These are phyloP conservation scores for Platygyra sinensis DNA, from an alignment of 64 coral and sea anemone species.

Conservation along the genomic window DNA sequence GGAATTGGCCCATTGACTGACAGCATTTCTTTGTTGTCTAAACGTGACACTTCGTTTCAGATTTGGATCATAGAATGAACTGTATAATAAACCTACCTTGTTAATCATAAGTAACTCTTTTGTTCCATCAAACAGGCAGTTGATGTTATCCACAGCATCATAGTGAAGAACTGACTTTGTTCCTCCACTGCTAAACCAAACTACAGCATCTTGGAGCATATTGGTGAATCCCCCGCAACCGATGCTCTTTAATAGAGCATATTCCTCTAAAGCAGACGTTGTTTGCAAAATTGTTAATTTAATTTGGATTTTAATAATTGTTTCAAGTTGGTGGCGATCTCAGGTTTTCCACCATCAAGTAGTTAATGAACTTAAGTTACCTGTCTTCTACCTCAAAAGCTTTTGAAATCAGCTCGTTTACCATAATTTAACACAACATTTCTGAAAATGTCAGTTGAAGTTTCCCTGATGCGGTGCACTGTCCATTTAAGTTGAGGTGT, in stretches of 20 bases:
- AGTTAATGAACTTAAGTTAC: too few species aligned
- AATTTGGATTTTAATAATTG: too few species aligned
- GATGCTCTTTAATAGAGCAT: constrained; percentile 79
- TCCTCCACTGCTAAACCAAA: constrained; percentile 99
- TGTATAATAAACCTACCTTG: constrained; percentile 53
- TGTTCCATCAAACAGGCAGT: constrained; percentile 97
- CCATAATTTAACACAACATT: too few species aligned
- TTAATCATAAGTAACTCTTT: constrained; percentile 95
- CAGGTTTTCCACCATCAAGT: too few species aligned
- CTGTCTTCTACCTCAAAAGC: too few species aligned
- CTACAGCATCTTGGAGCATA: constrained; percentile 87
- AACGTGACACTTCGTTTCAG: neutral
- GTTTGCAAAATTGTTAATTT: neutral
- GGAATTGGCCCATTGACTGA: too few species aligned
- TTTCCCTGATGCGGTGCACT: too few species aligned
- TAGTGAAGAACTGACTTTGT: constrained; percentile 98
- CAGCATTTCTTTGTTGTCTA: too few species aligned
- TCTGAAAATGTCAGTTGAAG: too few species aligned
- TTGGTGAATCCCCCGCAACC: constrained; percentile 80
- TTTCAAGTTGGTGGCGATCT: too few species aligned
- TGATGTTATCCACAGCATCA: constrained; percentile 99
- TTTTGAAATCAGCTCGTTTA: too few species aligned
- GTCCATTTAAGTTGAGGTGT: too few species aligned
- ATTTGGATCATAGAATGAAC: neutral
- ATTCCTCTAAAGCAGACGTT: constrained; percentile 69